A percentile compares a stretch with the other conserved stretches of the same genome.
phyloP scores from a whole-genome alignment of 2,797 vertebrate genomes.

The Eremophila alpestris region DNA sequence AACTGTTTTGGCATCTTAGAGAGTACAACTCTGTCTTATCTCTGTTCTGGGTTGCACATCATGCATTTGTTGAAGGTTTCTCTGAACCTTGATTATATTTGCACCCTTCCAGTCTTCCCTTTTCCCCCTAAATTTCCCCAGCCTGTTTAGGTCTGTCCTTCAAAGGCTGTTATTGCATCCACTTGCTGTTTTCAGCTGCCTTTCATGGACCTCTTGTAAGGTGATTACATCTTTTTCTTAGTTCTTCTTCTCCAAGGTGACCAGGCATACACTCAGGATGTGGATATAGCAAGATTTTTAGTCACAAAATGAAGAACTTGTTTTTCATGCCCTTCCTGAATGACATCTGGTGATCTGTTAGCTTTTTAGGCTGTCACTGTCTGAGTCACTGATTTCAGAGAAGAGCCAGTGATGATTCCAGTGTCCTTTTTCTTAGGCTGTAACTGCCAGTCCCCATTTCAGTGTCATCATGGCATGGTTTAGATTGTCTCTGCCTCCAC shows the following conservation, averaged over 20 bases:
- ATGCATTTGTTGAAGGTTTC: not conserved
- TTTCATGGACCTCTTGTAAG: not conserved
- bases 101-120: not conserved
- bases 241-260: not conserved
- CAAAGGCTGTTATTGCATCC: not conserved
- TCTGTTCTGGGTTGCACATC: not conserved
- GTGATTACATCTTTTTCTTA: not conserved
- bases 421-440: not conserved
- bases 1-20: not conserved
- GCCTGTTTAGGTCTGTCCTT: not conserved
- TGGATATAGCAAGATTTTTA: not conserved
- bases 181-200: not conserved
- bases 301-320: not conserved
- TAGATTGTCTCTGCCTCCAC: not conserved
- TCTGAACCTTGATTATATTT: not conserved
- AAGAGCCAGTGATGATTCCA: not conserved
- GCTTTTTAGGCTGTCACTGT: not conserved
- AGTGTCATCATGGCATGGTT: not conserved
- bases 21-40: not conserved
- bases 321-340: constrained; percentile 2
- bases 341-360: not conserved
- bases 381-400: constrained; percentile 2
- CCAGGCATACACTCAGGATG: not conserved
- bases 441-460: not conserved
- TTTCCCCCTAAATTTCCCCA: not conserved